Base-by-base conservation (phyloP, 2,888 invertebrate species). In the Erebia epiphron region DNA sequence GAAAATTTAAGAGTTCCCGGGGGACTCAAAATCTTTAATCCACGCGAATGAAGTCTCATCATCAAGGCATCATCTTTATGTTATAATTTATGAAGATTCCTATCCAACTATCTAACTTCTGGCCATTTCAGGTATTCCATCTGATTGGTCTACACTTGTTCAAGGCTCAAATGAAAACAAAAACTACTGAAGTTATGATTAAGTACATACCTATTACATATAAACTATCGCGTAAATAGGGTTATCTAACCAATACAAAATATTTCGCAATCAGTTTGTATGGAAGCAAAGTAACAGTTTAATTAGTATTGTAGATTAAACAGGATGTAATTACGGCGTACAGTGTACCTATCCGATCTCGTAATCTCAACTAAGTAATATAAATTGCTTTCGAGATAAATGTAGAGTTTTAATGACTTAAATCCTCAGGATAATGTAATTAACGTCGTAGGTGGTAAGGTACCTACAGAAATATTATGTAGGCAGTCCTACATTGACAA, bases 301-400 rank as follows among this genome's bases (percentile, higher is more conserved):
- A 69, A 72, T 62, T 70, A 67, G 68, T 67, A 67, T 61, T 64
- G 72, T 70, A 62, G 58, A 50, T 49, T 16, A 67, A 35, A 54
- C 70, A 72, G 74, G 72, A 72, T 72, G 74, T 67, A 74, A 74
- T 74, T 74, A 74, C 57, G 35, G 26, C 56, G 63, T 57, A 70
- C 68, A 57, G 69, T 54, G 71, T 68, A n/a, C n/a, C n/a, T n/a
- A 70, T 72, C 70, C 66, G 58, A 72, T 68, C 72, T n/a, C 58
- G 72, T 72, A 70, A 74, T 70, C 70, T 72, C 14, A 49, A 67
- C 16, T 68, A 72, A n/a, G n/a, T n/a, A n/a, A 72, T 70, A 67
- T 72, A 50, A 50, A 72, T 70, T 72, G 67, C 68, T 67, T 64
- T 46, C 57, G 70, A 74, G 72, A 72, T 74, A 69, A 74, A 71